Evolutionary conservation across 2,888 invertebrate species (phyloP).

Genomic region (Eupithecia pulchellata): DNA sequence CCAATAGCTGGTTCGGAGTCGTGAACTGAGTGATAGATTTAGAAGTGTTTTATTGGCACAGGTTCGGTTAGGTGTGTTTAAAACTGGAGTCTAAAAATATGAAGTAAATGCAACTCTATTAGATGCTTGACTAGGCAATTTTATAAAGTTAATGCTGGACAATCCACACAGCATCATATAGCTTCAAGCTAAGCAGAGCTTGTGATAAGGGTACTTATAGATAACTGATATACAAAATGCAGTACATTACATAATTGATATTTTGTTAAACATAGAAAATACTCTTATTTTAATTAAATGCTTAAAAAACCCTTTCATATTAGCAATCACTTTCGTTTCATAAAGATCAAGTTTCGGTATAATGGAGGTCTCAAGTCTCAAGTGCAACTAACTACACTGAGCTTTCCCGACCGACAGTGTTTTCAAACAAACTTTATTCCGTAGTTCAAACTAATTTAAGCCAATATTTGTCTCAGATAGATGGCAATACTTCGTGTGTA

Average conservation of each 20-base stretch:
- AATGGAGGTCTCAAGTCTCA: constrained; percentile 28
- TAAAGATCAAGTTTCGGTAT: constrained; percentile 27
- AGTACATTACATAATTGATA: too few species aligned
- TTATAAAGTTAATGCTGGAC: too few species aligned
- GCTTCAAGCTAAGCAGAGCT: too few species aligned
- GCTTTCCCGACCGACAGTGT: too few species aligned
- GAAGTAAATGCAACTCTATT: not conserved
- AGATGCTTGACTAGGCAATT: not conserved
- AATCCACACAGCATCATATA: too few species aligned
- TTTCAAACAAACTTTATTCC: constrained; percentile 52
- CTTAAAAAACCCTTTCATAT: not conserved
- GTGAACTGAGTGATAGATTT: constrained; percentile 56
- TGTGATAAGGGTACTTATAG: too few species aligned
- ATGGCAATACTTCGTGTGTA: constrained; percentile 44
- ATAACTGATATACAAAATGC: too few species aligned
- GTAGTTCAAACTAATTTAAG: constrained; percentile 48
- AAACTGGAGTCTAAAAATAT: not conserved
- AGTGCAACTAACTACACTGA: too few species aligned
- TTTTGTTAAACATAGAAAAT: too few species aligned
- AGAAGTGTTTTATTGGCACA: constrained; percentile 25
- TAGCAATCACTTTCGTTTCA: constrained; percentile 5
- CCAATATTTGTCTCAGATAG: constrained; percentile 56
- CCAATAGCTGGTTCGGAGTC: constrained; percentile 56
- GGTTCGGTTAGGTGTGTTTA: not conserved
- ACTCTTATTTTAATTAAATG: not conserved